Conservation (phyloP, 2,113 vertebrate genomes). For the Mormyrus iriodes region DNA sequence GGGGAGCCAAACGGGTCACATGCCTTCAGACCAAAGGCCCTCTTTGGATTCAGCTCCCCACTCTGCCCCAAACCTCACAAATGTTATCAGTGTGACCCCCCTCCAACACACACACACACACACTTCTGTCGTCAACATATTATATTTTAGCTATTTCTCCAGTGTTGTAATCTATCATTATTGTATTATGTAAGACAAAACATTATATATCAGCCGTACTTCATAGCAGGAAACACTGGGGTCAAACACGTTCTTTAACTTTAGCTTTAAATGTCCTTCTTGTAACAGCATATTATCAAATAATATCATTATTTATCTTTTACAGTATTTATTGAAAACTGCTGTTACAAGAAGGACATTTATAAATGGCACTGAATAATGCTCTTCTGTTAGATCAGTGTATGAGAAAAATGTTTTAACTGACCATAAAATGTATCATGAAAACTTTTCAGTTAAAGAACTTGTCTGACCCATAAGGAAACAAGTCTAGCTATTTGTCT, state of each 20-base stretch:
- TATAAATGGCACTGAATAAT: background rate
- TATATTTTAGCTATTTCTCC: background rate
- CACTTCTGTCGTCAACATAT: background rate
- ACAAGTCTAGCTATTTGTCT: background rate
- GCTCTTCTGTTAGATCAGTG: background rate
- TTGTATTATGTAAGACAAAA: background rate
- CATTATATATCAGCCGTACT: background rate
- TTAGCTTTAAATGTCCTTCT: background rate
- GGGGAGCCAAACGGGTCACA: conserved; percentile 49
- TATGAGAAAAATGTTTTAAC: background rate
- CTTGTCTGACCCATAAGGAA: background rate
- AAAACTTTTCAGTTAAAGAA: too few species aligned
- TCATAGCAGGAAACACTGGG: background rate
- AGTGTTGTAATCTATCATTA: background rate
- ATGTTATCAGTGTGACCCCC: background rate
- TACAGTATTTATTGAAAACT: background rate
- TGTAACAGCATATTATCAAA: background rate
- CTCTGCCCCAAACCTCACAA: background rate
- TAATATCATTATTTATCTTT: background rate
- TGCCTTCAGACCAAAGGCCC: conserved; percentile 49
- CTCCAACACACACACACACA: background rate
- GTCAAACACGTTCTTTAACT: background rate
- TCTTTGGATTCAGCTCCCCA: background rate
- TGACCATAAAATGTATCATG: background rate
- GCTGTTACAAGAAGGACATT: too few species aligned